A percentile compares a stretch with the other conserved stretches of the same genome.
These are phyloP conservation scores for Phylloscopus collybita DNA, from an alignment of 2,797 vertebrate species.

Conservation along the genomic window DNA sequence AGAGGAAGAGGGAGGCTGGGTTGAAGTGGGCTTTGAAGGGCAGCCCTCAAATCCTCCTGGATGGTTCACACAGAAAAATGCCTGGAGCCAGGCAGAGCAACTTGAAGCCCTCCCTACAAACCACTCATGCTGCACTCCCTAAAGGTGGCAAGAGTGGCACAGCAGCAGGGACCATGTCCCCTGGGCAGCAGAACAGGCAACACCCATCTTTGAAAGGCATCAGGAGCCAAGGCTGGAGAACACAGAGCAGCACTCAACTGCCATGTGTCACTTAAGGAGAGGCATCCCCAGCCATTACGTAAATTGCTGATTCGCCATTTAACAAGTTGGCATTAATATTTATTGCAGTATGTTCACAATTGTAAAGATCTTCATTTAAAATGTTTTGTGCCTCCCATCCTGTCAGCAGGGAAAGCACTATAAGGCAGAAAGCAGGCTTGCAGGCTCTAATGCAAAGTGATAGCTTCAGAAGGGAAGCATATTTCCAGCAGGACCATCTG, in stretches of 20 bases:
- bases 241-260: neutral
- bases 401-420: conserved; percentile 68
- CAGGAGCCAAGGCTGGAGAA: neutral
- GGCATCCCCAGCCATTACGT: conserved; percentile 53
- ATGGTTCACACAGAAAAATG: accelerated
- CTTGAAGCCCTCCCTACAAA: neutral
- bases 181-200: neutral
- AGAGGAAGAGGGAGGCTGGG: neutral
- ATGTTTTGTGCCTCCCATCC: conserved; percentile 73
- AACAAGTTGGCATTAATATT: conserved; percentile 72
- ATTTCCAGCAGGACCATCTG: conserved; percentile 77
- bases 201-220: neutral
- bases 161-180: accelerated
- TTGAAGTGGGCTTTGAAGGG: neutral
- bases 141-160: accelerated
- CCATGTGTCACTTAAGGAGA: conserved; percentile 37
- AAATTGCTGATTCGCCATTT: conserved; percentile 46
- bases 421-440: conserved; percentile 67
- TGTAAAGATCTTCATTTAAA: conserved; percentile 72
- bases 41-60: accelerated
- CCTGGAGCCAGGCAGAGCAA: neutral
- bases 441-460: conserved; percentile 74
- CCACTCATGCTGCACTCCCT: neutral
- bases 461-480: conserved; percentile 59
- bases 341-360: conserved; percentile 70